Base-by-base conservation (phyloP, 1,140 invertebrate genomes). In the Oryctes rhinoceros region DNA sequence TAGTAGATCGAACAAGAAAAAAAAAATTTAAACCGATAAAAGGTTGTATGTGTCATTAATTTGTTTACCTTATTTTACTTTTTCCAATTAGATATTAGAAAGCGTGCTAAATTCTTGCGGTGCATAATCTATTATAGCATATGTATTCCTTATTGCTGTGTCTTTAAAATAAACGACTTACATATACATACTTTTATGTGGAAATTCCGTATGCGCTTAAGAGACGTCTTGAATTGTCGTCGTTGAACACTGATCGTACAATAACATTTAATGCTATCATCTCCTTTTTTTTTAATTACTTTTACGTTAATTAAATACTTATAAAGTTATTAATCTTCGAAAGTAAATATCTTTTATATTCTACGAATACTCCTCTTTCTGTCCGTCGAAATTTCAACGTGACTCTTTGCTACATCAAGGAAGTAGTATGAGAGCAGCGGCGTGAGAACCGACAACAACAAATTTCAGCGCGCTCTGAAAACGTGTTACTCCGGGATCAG, bases 401-500 rank as follows among this genome's bases (percentile, higher is more conserved):
- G 65, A 30, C 65, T 59, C 53, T 30, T 30, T 59, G 53, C 53
- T 59, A 24, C 65, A 37, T 13, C 20, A 71, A 30, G 35, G 65
- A 71, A 37, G 24, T 24, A 30, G 65, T 37, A 24, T 24, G 65
- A 37, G 65, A 71, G 65, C 24, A 71, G 65, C 35, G 35, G 65
- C 24, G 24, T 35, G 65, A 71, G 65, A 24, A 71, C 20, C 65
- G 65, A 71, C 65, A 71, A 71, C 65, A 71, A 71, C 65, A 71
- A 71, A 71, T 71, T 71, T 37, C 65, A 71, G 20, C 65, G 65
- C 65, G 65, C 65, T 71, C 65, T 71, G 24, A 71, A 71, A 71
- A 71, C 65, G 65, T 71, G 65, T 71, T 71, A 71, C 47, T 76
- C 75, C 75, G 75, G 75, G 47, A 76, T 47, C 75, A 76, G 75